Evolutionary conservation across 2,797 vertebrate species (phyloP), one percentile per base, ranked within the genome.

Genomic region (Antennarius maculatus): DNA sequence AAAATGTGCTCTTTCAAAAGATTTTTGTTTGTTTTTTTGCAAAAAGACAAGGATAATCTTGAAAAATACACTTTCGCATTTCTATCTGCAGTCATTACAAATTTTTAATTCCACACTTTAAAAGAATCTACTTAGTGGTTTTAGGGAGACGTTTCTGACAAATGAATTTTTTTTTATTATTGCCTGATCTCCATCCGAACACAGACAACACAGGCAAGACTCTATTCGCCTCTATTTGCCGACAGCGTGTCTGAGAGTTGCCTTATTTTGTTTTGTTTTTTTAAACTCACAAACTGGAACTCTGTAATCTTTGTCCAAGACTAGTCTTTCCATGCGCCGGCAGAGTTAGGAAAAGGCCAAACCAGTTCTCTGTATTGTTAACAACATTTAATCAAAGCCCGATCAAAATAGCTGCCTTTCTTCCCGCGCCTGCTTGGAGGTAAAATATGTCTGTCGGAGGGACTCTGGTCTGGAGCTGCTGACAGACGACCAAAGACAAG

Each of bases 381-480:
- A 87, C 90, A 83, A 82, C 86, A 86, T 90, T 89, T 94, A 94
- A 95, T 93, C 92, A 93, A 92, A 92, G 91, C 71, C 90, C 91
- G 90, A 94, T 93, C 93, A 92, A 89, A 93, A 90, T 85, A 76
- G 88, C 82, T 79, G 60, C 76, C 81, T 84, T 74, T 80, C 70
- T 70, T 71, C 67, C 63, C 4, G 54, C 57, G 92, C 92, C 88
- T 74, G 81, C 89, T 92, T 80, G 86, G 88, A 91, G 86, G 87
- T 83, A 86, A 93, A 94, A 91, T 92, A 71, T 92, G 86, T 89
- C 87, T 86, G 69, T 91, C 76, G 76, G 80, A 90, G 88, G 81
- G 74, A 88, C 65, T 75, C 87, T 77, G 82, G 91, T 92, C 90
- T 93, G 84, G 76, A 66, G 90, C 86, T 74, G 89, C 84, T 93